phyloP scores from a whole-genome alignment of 37 sponge, comb jelly and placozoan species.

The Cliona cf. orientalis region DNA sequence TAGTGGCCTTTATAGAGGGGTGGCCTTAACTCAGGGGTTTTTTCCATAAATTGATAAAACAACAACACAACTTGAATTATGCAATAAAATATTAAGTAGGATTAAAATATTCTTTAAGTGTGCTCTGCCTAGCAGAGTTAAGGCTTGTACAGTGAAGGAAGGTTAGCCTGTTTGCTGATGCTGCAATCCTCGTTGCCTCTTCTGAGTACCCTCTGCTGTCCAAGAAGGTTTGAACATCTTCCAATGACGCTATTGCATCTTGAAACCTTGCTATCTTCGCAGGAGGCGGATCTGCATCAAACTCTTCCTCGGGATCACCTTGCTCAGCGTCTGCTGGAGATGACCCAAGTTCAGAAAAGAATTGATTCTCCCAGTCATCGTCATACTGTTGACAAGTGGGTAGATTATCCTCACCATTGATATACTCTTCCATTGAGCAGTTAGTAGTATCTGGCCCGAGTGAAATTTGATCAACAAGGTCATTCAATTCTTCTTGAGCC shows the following conservation, averaged over 20 bases:
- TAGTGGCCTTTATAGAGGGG: constrained; percentile 32
- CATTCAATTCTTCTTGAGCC: no score
- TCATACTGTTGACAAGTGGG: no score
- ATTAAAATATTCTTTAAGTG: constrained; percentile 23
- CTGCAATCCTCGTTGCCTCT: constrained; percentile 18
- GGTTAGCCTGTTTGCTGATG: background rate
- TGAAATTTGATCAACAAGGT: no score
- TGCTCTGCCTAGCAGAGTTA: constrained; percentile 19
- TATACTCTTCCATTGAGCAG: no score
- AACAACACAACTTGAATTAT: background rate
- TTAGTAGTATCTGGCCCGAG: no score
- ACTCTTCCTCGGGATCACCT: no score
- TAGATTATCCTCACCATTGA: no score
- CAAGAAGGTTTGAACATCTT: constrained; percentile 24
- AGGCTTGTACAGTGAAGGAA: background rate
- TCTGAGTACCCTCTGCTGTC: constrained; percentile 2
- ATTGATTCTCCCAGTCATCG: no score
- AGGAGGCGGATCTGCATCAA: no score
- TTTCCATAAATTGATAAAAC: background rate
- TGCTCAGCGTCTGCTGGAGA: no score
- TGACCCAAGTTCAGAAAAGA: no score
- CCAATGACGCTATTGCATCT: constrained; percentile 6
- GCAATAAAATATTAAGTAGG: background rate
- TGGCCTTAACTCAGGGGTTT: constrained; percentile 25
- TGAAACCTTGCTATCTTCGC: no score